Percentiles rank a stretch among this genome's conserved stretches.
phyloP scores from a whole-genome alignment of 2,888 invertebrate genomes.

The Dione vanillae region DNA sequence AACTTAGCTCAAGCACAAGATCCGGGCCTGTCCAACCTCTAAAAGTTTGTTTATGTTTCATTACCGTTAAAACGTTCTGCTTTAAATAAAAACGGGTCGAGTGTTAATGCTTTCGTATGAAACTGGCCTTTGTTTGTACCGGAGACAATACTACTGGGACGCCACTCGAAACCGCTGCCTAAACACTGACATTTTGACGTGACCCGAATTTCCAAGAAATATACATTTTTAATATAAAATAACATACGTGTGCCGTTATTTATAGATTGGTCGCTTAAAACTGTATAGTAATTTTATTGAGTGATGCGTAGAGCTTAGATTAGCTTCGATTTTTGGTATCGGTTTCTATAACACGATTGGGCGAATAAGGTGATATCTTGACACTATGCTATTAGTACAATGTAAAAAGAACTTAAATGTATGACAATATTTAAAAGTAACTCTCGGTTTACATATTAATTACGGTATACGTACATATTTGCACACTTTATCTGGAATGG shows the following conservation, averaged over 20 bases:
- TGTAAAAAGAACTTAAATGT: too few relatives aligned
- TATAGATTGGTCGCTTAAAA: neutral
- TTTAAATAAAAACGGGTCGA: constrained; percentile 42
- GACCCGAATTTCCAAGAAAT: constrained; percentile 33
- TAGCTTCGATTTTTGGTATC: neutral
- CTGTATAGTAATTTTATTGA: neutral
- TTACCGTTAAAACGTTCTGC: constrained; percentile 40
- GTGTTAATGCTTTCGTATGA: constrained; percentile 37
- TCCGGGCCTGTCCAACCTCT: neutral
- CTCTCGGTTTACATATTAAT: too few relatives aligned
- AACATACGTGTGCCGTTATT: constrained; percentile 7
- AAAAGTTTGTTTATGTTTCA: constrained; percentile 39
- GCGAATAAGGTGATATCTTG: too few relatives aligned
- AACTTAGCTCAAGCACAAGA: neutral
- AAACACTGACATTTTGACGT: constrained; percentile 36
- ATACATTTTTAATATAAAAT: constrained; percentile 27
- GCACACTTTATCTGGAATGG: too few relatives aligned
- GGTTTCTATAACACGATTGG: too few relatives aligned
- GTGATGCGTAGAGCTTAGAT: neutral
- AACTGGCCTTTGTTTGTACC: constrained; percentile 34
- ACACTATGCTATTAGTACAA: too few relatives aligned
- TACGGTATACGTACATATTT: too few relatives aligned
- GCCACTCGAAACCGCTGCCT: constrained; percentile 40
- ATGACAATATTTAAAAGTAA: too few relatives aligned
- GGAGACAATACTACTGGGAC: constrained; percentile 35